Percentiles rank a stretch among this genome's conserved stretches.
These are phyloP conservation scores for Leuciscus idus DNA, from an alignment of 2,113 vertebrate genomes.

Conservation along the genomic window DNA sequence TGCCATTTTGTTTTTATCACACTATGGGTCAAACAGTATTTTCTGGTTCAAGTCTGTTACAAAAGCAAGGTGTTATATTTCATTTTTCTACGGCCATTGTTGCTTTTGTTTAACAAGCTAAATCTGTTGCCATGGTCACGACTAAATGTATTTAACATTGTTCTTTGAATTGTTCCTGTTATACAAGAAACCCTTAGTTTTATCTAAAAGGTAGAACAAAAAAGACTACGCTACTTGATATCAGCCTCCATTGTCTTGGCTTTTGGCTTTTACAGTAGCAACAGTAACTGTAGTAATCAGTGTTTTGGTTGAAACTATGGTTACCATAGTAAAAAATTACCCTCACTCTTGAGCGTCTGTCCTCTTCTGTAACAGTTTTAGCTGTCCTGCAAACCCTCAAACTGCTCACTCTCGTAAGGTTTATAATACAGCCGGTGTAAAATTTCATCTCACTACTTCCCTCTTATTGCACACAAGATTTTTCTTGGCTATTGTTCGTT, in stretches of 20 bases:
- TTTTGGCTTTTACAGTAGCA: neutral
- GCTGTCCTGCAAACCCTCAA: slow-evolving; percentile 12
- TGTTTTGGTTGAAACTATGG: neutral
- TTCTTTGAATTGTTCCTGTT: neutral
- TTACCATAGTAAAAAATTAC: slow-evolving; percentile 1
- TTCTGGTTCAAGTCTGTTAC: neutral
- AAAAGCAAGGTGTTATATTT: neutral
- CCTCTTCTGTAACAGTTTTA: neutral
- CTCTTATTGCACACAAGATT: slow-evolving; percentile 28
- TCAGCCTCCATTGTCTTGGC: neutral
- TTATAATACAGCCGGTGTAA: neutral
- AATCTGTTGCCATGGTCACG: neutral
- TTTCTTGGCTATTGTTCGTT: slow-evolving; percentile 50
- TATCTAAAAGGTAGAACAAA: neutral
- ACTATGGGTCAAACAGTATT: neutral
- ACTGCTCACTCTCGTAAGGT: slow-evolving; percentile 27
- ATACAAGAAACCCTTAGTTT: neutral
- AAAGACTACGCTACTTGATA: neutral
- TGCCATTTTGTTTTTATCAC: neutral
- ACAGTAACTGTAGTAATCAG: neutral
- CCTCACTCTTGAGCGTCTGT: neutral
- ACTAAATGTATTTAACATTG: neutral
- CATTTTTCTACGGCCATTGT: neutral
- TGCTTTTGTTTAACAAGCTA: neutral
- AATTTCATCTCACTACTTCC: slow-evolving; percentile 34